These are phyloP conservation scores for Synergus japonicus DNA, from an alignment of 2,888 invertebrate species.

Conservation along the genomic window DNA sequence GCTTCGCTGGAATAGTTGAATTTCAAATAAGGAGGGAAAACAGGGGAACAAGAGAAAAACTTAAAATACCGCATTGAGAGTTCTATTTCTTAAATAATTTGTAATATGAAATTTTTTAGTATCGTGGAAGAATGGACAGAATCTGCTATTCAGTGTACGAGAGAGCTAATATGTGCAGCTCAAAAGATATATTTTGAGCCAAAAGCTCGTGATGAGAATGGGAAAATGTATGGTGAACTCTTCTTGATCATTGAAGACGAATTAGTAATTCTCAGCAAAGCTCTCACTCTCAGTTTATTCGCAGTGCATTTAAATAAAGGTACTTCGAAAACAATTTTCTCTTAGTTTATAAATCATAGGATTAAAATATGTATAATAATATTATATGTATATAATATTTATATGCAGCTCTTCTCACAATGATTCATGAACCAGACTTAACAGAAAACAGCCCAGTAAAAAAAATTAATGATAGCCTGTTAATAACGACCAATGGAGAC, in stretches of 20 bases:
- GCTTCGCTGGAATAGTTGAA: no score
- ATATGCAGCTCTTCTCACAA: not conserved
- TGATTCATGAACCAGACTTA: not conserved
- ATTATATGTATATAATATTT: no score
- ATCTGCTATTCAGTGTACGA: conserved; percentile 60
- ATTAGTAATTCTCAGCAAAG: conserved; percentile 62
- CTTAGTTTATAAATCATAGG: not conserved
- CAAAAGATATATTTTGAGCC: conserved; percentile 63
- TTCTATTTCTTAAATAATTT: not conserved
- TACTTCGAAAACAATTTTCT: conserved; percentile 43
- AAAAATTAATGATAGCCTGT: not conserved
- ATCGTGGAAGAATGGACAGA: conserved; percentile 61
- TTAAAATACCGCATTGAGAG: not conserved
- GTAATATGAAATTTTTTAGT: conserved; percentile 43
- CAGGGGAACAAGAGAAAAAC: no score
- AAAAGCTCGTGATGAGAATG: conserved; percentile 55
- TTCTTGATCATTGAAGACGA: conserved; percentile 65
- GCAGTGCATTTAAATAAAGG: conserved; percentile 63
- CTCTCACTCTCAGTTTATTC: conserved; percentile 60
- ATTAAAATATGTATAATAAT: not conserved
- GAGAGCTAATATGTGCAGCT: conserved; percentile 60
- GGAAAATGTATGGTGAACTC: conserved; percentile 67
- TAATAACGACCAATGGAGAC: not conserved
- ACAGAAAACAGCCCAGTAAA: not conserved
- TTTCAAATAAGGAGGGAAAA: no score